A percentile compares a stretch with the other conserved stretches of the same genome.
These are phyloP conservation scores for Pocillopora meandrina DNA, from an alignment of 92 coral and sea anemone genomes.

Conservation along the genomic window DNA sequence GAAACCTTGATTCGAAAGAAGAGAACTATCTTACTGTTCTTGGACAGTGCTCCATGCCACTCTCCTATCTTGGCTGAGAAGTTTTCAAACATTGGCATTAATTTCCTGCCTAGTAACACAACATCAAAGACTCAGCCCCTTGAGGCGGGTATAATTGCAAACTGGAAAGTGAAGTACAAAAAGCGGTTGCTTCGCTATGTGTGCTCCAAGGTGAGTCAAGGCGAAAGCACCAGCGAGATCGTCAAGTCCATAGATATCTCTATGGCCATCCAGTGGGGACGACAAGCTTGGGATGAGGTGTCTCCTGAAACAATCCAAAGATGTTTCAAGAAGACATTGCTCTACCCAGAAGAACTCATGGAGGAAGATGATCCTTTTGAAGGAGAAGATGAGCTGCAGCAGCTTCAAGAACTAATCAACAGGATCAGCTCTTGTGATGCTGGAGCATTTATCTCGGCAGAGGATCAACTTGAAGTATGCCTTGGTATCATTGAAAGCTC, in stretches of 20 bases:
- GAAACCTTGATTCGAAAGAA: conserved; percentile 24
- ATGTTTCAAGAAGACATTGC: conserved; percentile 43
- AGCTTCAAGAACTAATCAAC: conserved; percentile 28
- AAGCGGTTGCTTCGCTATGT: conserved; percentile 44
- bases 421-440: not conserved
- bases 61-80: not conserved
- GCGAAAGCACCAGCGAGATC: not conserved
- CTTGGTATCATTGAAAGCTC: conserved; percentile 15
- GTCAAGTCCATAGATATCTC: conserved; percentile 35
- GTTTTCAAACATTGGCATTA: conserved; percentile 1
- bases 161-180: conserved; percentile 45
- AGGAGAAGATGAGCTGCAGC: conserved; percentile 26
- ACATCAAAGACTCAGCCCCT: not conserved
- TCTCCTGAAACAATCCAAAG: conserved; percentile 14
- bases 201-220: not conserved
- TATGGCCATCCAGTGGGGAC: conserved; percentile 47
- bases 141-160: conserved; percentile 2
- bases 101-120: conserved; percentile 5
- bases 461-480: conserved; percentile 10
- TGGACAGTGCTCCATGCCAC: conserved; percentile 20
- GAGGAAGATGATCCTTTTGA: conserved; percentile 27
- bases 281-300: conserved; percentile 48
- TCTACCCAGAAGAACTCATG: conserved; percentile 34
- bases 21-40: conserved; percentile 22
- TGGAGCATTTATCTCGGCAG: not conserved